Conservation (phyloP, 2,113 vertebrate species). For the Saccopteryx bilineata region DNA sequence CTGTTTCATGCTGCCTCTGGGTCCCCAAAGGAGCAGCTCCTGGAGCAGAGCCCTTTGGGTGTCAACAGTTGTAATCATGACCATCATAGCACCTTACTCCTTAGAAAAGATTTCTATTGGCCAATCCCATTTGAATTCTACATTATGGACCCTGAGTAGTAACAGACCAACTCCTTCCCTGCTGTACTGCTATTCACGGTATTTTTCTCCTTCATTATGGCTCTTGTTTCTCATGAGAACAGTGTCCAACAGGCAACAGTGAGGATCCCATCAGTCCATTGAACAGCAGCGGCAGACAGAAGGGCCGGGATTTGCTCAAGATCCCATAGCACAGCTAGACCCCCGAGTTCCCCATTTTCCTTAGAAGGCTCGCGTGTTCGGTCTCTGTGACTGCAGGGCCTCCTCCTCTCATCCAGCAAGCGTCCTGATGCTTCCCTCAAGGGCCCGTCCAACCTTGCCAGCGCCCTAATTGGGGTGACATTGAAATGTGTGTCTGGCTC, state of each 20-base stretch:
- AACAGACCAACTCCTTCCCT: not conserved
- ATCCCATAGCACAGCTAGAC: not conserved
- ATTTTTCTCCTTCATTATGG: not conserved
- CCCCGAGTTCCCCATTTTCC: not conserved
- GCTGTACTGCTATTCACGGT: not conserved
- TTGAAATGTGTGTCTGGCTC: constrained; percentile 70
- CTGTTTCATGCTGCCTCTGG: not conserved
- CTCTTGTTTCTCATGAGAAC: not conserved
- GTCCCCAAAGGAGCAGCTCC: not conserved
- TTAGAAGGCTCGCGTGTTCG: not conserved
- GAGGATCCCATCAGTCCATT: not conserved
- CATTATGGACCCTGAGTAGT: not conserved
- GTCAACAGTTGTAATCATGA: not conserved
- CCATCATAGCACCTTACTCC: not conserved
- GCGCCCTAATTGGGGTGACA: constrained; percentile 74
- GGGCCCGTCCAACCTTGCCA: constrained; percentile 43
- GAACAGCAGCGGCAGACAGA: not conserved
- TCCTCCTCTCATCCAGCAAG: constrained; percentile 24
- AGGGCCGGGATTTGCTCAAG: not conserved
- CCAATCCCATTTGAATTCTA: not conserved
- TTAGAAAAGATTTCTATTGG: not conserved
- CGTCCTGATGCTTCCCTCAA: not conserved
- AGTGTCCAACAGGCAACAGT: not conserved
- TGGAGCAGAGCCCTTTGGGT: not conserved
- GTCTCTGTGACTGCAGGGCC: not conserved